Percentiles rank a stretch among this genome's conserved stretches.
These are phyloP conservation scores for Liparis tanakae DNA, from an alignment of 2,797 vertebrate genomes.

Conservation along the genomic window DNA sequence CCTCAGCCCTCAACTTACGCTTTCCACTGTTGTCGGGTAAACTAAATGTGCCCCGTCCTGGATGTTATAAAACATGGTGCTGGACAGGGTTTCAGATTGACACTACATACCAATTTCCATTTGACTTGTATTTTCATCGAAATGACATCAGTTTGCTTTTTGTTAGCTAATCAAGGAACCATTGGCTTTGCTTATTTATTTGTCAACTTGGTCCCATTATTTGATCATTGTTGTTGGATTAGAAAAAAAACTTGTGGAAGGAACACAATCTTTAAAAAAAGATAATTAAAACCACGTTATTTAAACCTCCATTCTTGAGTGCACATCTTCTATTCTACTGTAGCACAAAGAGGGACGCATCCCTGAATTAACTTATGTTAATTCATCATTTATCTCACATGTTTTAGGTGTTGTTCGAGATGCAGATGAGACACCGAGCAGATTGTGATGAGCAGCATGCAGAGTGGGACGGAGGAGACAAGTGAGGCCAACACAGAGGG, in stretches of 20 bases:
- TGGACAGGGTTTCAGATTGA: conserved; percentile 9
- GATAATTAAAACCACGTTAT: conserved; percentile 5
- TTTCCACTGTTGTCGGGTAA: conserved; percentile 35
- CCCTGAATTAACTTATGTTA: conserved; percentile 21
- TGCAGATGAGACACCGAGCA: conserved; percentile 17
- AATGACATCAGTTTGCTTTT: neutral
- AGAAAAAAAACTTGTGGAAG: neutral
- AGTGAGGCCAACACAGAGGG: conserved; percentile 24
- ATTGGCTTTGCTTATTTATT: conserved; percentile 7
- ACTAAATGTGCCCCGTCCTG: conserved; percentile 29
- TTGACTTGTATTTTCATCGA: conserved; percentile 8
- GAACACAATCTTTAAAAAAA: conserved; percentile 10
- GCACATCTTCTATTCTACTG: neutral
- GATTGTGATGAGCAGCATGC: conserved; percentile 32
- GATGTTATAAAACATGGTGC: conserved; percentile 14
- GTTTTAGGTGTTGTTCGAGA: conserved; percentile 29
- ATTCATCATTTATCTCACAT: conserved; percentile 47
- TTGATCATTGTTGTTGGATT: conserved; percentile 9
- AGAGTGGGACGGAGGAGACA: conserved; percentile 36
- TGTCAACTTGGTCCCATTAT: conserved; percentile 10
- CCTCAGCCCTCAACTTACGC: conserved; percentile 10
- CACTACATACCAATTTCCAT: conserved; percentile 11
- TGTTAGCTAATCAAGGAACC: neutral
- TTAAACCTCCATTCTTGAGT: conserved; percentile 5
- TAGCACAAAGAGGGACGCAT: neutral